Percentiles rank a stretch among this genome's conserved stretches.
Conservation (phyloP, 92 coral and sea anemone species). For the Nematostella vectensis region DNA sequence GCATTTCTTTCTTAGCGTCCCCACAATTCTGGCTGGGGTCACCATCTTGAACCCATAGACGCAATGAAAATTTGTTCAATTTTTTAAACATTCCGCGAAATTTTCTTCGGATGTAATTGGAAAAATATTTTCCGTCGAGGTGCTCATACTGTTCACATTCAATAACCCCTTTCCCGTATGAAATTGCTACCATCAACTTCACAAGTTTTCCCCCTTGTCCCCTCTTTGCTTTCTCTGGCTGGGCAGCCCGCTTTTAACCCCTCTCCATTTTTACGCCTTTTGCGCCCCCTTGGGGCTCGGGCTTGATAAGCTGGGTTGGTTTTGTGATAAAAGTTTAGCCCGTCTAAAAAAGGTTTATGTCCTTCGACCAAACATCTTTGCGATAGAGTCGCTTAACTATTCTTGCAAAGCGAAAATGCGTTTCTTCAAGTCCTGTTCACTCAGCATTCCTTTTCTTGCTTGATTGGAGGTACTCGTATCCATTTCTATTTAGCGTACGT, state of each 20-base stretch:
- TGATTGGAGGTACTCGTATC: slow-evolving; percentile 30
- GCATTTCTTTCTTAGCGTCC: slow-evolving; percentile 8
- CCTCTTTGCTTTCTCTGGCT: slow-evolving; percentile 27
- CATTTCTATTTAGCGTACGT: slow-evolving; percentile 6
- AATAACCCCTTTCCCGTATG: slow-evolving; percentile 22
- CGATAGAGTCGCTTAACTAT: slow-evolving; percentile 3
- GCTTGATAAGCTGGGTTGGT: slow-evolving; percentile 13
- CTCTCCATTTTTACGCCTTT: slow-evolving; percentile 18
- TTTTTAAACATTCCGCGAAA: slow-evolving; percentile 7
- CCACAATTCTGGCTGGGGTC: slow-evolving; percentile 36
- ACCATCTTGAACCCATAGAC: slow-evolving; percentile 30
- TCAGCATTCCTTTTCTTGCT: no score
- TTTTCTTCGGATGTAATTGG: slow-evolving; percentile 1
- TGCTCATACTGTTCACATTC: slow-evolving; percentile 18
- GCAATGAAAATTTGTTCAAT: slow-evolving; percentile 9
- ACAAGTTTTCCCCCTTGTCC: slow-evolving; percentile 27
- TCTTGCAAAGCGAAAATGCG: slow-evolving; percentile 21
- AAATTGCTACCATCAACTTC: slow-evolving; percentile 21
- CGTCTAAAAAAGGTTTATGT: slow-evolving; percentile 17
- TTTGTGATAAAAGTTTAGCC: slow-evolving; percentile 18
- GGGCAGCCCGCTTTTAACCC: slow-evolving; percentile 24
- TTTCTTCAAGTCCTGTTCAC: no score
- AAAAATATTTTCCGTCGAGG: slow-evolving; percentile 10
- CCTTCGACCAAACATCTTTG: slow-evolving; percentile 8
- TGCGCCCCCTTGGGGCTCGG: slow-evolving; percentile 7